Evolutionary conservation across 2,113 vertebrate genomes (phyloP).

Genomic region (Carassius auratus): DNA sequence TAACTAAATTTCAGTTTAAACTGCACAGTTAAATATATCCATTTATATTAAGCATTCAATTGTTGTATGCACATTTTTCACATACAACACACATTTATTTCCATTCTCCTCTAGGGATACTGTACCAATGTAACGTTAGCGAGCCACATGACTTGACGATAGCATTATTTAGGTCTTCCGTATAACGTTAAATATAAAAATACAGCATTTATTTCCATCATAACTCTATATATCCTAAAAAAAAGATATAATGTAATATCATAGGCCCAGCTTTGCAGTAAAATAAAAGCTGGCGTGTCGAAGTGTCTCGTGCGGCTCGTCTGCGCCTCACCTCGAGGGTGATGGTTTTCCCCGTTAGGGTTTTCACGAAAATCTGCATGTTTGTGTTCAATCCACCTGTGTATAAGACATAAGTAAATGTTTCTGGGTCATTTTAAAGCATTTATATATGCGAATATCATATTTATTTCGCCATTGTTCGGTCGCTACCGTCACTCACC

Average conservation of each 20-base stretch:
- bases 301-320: background rate
- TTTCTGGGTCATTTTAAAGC: background rate
- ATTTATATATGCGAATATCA: background rate
- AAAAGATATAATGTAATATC: background rate
- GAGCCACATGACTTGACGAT: background rate
- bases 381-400: conserved; percentile 76
- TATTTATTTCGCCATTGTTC: conserved; percentile 7
- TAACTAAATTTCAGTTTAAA: background rate
- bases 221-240: background rate
- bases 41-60: background rate
- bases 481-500: conserved; percentile 3
- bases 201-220: background rate
- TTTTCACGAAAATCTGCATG: conserved; percentile 99
- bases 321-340: conserved; percentile 92
- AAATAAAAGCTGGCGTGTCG: background rate
- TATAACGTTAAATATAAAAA: background rate
- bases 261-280: background rate
- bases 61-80: background rate
- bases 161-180: background rate
- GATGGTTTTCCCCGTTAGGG: conserved; percentile 98
- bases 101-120: background rate
- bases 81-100: background rate
- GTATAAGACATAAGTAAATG: background rate
- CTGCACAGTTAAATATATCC: background rate
- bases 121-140: background rate